phyloP scores from a whole-genome alignment of 2,888 invertebrate genomes.

The Folsomia manolachei region DNA sequence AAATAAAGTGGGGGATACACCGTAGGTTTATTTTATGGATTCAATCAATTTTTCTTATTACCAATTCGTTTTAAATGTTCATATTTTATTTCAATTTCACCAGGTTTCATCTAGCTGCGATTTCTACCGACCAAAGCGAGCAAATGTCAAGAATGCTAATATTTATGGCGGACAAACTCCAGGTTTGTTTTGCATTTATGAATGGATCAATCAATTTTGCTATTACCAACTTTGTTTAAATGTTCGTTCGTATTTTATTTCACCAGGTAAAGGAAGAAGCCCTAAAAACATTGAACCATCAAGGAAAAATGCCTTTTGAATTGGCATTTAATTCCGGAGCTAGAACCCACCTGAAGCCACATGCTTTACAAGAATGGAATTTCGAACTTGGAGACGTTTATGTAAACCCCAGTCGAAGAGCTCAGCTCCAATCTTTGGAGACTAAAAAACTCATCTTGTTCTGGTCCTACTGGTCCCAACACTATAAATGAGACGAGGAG shows the following conservation, averaged over 20 bases:
- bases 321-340: background rate
- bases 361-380: background rate
- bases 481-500: too few species aligned
- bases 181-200: too few species aligned
- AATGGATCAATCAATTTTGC: background rate
- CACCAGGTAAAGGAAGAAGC: slow-evolving; percentile 8
- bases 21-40: too few species aligned
- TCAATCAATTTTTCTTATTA: too few species aligned
- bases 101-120: slow-evolving; percentile 11
- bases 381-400: slow-evolving; percentile 6
- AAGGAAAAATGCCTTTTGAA: slow-evolving; percentile 11
- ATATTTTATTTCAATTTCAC: too few species aligned
- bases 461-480: background rate
- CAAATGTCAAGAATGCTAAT: background rate
- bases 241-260: too few species aligned
- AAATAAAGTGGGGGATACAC: slow-evolving; percentile 1
- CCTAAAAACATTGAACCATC: background rate
- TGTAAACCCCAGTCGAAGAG: background rate
- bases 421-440: background rate
- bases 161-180: background rate
- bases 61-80: too few species aligned
- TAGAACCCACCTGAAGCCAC: background rate
- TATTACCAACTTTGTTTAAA: background rate
- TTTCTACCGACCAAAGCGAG: background rate
- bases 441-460: background rate